A percentile compares a stretch with the other conserved stretches of the same genome.
These are phyloP conservation scores for Cerastis leucographa DNA, from an alignment of 2,888 invertebrate species.

Conservation along the genomic window DNA sequence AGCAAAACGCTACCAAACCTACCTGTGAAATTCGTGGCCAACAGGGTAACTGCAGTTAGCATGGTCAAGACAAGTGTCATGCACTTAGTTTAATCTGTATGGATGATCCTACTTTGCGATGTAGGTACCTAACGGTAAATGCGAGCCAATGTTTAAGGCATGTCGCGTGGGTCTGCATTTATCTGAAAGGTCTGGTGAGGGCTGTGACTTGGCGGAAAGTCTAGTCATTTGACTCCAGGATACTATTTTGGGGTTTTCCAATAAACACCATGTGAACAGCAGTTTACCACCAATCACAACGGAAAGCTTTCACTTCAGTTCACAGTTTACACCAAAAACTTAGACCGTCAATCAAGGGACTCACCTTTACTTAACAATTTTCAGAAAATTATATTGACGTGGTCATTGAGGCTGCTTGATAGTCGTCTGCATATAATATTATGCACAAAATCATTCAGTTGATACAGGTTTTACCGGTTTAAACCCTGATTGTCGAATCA, in stretches of 20 bases:
- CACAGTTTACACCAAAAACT: not conserved
- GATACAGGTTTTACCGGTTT: not conserved
- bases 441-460: not conserved
- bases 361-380: not conserved
- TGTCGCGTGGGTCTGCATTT: not conserved
- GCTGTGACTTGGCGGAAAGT: not conserved
- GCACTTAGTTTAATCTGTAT: not conserved
- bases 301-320: not conserved
- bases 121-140: slow-evolving; percentile 8
- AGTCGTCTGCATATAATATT: slow-evolving; percentile 9
- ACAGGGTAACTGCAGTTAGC: not conserved
- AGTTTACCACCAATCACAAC: too few species aligned
- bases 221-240: not conserved
- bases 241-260: not conserved
- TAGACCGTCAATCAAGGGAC: not conserved
- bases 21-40: not conserved
- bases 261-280: not conserved
- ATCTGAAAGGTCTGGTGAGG: not conserved
- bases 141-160: slow-evolving; percentile 1
- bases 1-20: too few species aligned
- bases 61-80: not conserved
- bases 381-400: slow-evolving; percentile 4
- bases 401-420: slow-evolving; percentile 38
- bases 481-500: not conserved
- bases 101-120: not conserved